These are phyloP conservation scores for Eurypyga helias DNA, from an alignment of 2,113 vertebrate genomes.

Conservation along the genomic window DNA sequence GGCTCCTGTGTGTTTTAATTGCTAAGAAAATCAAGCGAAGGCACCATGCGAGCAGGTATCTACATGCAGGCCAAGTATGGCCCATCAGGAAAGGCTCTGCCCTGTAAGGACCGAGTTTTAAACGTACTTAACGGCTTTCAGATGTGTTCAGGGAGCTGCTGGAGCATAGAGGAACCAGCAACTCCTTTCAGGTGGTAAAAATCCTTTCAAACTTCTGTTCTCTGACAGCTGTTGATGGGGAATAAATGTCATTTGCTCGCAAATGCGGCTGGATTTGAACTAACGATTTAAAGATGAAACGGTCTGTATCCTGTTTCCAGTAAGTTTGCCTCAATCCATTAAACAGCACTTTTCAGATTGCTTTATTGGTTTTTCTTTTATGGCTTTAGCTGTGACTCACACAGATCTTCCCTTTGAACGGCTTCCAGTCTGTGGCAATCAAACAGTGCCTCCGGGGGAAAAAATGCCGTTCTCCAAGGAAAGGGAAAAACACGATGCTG, in stretches of 20 bases:
- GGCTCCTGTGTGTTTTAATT: neutral
- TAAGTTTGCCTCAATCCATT: constrained; percentile 47
- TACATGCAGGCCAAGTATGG: neutral
- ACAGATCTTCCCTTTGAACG: constrained; percentile 6
- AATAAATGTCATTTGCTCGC: neutral
- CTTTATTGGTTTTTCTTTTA: constrained; percentile 60
- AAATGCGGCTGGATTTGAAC: neutral
- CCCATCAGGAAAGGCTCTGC: neutral
- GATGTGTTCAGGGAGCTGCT: neutral
- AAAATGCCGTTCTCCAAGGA: neutral
- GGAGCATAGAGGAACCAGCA: neutral
- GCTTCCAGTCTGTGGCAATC: neutral
- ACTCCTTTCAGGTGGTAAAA: neutral
- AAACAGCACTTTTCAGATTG: constrained; percentile 21
- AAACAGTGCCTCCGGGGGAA: neutral
- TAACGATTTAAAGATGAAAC: constrained; percentile 4
- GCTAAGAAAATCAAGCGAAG: neutral
- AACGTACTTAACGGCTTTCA: neutral
- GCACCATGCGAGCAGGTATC: neutral
- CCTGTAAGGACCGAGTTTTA: neutral
- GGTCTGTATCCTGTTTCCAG: constrained; percentile 21
- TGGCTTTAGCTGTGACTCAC: constrained; percentile 29
- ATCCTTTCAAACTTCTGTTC: neutral
- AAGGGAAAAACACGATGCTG: neutral
- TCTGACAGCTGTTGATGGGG: neutral